Evolutionary conservation across 1,140 invertebrate species (phyloP).

Genomic region (Eupeodes corollae): DNA sequence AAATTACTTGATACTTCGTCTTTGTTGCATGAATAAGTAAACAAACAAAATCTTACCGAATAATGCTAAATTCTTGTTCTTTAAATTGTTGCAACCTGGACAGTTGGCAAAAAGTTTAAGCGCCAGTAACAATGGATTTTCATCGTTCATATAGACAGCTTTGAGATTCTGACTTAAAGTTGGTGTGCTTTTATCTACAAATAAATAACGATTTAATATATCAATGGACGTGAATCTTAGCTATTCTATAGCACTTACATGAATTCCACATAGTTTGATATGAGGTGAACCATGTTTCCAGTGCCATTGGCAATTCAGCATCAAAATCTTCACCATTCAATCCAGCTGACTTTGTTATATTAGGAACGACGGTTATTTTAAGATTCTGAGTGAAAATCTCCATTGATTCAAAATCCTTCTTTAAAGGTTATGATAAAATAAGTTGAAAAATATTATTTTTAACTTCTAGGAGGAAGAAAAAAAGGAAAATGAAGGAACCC

Average conservation of each 20-base stretch:
- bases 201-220: neutral
- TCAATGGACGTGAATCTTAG: neutral
- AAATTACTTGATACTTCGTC: neutral
- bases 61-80: conserved; percentile 44
- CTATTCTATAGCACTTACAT: conserved; percentile 9
- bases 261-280: conserved; percentile 29
- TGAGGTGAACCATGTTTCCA: conserved; percentile 18
- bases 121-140: conserved; percentile 45
- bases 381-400: conserved; percentile 11
- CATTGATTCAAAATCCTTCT: no score
- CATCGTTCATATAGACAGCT: conserved; percentile 39
- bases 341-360: conserved; percentile 28
- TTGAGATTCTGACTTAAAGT: conserved; percentile 40
- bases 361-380: conserved; percentile 30
- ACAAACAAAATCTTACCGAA: conserved; percentile 33
- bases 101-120: conserved; percentile 45
- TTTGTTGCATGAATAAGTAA: no score
- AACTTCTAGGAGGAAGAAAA: no score
- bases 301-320: conserved; percentile 17
- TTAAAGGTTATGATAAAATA: no score
- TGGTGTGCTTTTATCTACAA: conserved; percentile 45
- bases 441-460: no score
- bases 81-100: conserved; percentile 44
- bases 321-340: conserved; percentile 30
- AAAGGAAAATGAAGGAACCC: no score